Base-by-base conservation (phyloP, 2,797 vertebrate species). In the Sebastes matsubarae region DNA sequence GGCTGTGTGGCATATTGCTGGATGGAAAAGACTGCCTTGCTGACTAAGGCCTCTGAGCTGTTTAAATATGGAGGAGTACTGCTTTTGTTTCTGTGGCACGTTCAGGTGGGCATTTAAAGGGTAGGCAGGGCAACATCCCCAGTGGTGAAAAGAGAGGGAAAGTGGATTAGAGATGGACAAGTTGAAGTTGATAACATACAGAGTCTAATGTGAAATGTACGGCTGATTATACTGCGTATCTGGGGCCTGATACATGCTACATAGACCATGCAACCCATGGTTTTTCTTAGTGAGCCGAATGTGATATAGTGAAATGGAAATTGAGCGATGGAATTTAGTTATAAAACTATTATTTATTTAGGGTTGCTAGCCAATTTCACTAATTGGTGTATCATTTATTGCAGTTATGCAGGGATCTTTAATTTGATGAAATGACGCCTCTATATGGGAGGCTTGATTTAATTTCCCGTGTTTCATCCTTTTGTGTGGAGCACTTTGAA, bases 1-100 rank as follows among this genome's bases (percentile, higher is more conserved):
- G 83, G 72, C 76, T 75, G 75, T 77, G 80, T 88, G 87, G 91
- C 91, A 82, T 70, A 86, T 46, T 76, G 78, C 52, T 70, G 81
- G 85, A 90, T 83, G 83, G 78, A 66, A 74, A 76, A 77, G 60
- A 68, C 65, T 66, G 64, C 38, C 36, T 71, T 65, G 80, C 88
- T 86, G 87, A 87, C 69, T 68, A 14, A 77, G 74, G 68, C 30
- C 55, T 83, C 61, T 32, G 16, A 72, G 79, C 73, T 61, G 64
- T 77, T 79, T 72, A 81, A 84, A 89, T 74, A 84, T 79, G 69
- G 68, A 72, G 69, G 68, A 72, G 69, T 50, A 42, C 57, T 66
- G 65, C 70, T 68, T 72, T 68, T 72, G 55, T 59, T 65, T 80
- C 60, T 60, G 29, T 75, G 55, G 61, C 25, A 52, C 16, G 30